phyloP scores from a whole-genome alignment of 2,113 vertebrate genomes.

The Myiagra hebetior region DNA sequence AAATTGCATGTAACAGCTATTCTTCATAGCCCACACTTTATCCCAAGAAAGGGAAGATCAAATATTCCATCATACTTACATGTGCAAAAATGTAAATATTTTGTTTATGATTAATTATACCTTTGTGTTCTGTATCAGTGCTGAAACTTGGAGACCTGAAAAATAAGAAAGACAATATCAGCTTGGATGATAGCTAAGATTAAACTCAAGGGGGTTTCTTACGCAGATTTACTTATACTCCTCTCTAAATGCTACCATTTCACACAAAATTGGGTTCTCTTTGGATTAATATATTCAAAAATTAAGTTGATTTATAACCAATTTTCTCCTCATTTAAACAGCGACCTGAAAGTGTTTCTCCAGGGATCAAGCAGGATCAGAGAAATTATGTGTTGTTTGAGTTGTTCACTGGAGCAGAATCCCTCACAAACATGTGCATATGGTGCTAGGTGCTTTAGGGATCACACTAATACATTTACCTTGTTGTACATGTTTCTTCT shows the following conservation, averaged over 20 bases:
- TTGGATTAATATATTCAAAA: slow-evolving; percentile 66
- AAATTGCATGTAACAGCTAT: neutral
- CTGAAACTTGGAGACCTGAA: neutral
- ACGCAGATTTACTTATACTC: neutral
- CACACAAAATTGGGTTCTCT: slow-evolving; percentile 26
- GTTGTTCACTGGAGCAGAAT: neutral
- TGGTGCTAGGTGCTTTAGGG: neutral
- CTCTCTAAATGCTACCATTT: slow-evolving; percentile 2
- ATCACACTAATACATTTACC: neutral
- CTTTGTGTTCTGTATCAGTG: neutral
- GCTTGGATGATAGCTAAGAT: neutral
- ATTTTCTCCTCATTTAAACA: slow-evolving; percentile 69
- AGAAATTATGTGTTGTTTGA: slow-evolving; percentile 15
- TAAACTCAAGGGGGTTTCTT: neutral
- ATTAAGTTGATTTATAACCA: slow-evolving; percentile 72
- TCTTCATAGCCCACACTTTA: neutral
- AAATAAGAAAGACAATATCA: neutral
- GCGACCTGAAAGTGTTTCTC: slow-evolving; percentile 50
- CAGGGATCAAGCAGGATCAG: slow-evolving; percentile 25
- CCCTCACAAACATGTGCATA: neutral
- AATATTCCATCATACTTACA: neutral
- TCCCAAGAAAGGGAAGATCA: neutral
- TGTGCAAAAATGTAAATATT: neutral
- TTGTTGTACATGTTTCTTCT: neutral
- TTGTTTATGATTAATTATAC: neutral